Conservation (phyloP, 2,113 vertebrate genomes). For the Potamarius usumacintae region DNA sequence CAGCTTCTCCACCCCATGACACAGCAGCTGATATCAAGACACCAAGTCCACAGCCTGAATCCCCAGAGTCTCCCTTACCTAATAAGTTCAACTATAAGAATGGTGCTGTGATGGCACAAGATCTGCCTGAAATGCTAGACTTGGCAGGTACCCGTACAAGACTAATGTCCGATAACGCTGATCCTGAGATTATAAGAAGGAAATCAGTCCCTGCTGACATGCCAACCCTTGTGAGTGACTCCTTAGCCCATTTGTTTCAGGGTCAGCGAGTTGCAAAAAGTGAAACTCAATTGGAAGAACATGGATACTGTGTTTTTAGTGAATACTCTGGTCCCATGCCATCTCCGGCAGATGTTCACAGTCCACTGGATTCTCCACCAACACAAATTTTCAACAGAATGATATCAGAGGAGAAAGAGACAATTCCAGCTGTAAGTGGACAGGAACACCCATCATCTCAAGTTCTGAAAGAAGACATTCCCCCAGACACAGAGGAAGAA, state of each 20-base stretch:
- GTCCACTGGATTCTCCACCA: slow-evolving; percentile 66
- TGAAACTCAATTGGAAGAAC: slow-evolving; percentile 91
- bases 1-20: slow-evolving; percentile 69
- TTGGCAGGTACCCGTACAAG: slow-evolving; percentile 88
- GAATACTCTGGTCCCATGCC: slow-evolving; percentile 97
- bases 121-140: slow-evolving; percentile 96
- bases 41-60: slow-evolving; percentile 72
- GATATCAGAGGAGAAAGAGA: slow-evolving; percentile 72
- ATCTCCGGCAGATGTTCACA: slow-evolving; percentile 84
- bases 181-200: slow-evolving; percentile 78
- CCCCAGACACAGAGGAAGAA: slow-evolving; percentile 42
- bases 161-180: slow-evolving; percentile 83
- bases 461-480: slow-evolving; percentile 50
- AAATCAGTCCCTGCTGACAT: slow-evolving; percentile 80
- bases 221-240: slow-evolving; percentile 71
- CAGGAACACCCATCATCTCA: slow-evolving; percentile 3
- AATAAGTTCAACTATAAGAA: slow-evolving; percentile 86
- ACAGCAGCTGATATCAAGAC: slow-evolving; percentile 55
- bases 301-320: slow-evolving; percentile 98
- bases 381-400: slow-evolving; percentile 69
- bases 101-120: slow-evolving; percentile 86
- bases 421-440: slow-evolving; percentile 45
- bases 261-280: slow-evolving; percentile 79
- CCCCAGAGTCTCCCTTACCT: slow-evolving; percentile 79
- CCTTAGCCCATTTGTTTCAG: slow-evolving; percentile 72